Evolutionary conservation across 2,888 invertebrate genomes (phyloP).

Genomic region (Diploptera punctata): DNA sequence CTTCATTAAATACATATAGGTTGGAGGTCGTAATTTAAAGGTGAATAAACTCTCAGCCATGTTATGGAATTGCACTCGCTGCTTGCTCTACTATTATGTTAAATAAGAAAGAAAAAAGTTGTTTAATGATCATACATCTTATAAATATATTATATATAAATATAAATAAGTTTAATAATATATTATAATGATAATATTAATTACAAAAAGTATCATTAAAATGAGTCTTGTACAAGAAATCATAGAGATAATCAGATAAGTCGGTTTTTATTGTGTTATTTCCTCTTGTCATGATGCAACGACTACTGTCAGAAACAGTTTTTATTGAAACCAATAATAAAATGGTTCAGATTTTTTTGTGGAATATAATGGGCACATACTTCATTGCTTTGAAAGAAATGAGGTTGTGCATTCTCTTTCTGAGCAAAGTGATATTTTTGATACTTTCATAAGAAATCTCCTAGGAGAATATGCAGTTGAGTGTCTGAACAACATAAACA

Average conservation of each 20-base stretch:
- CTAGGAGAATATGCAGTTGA: slow-evolving; percentile 28
- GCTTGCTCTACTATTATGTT: slow-evolving; percentile 10
- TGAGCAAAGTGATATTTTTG: slow-evolving; percentile 58
- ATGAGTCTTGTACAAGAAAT: slow-evolving; percentile 29
- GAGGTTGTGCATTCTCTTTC: slow-evolving; percentile 12
- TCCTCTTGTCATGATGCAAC: slow-evolving; percentile 21
- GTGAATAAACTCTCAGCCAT: neutral
- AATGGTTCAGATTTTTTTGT: slow-evolving; percentile 17
- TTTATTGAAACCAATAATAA: slow-evolving; percentile 21
- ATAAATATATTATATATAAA: slow-evolving; percentile 23
- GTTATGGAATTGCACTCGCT: neutral
- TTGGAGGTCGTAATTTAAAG: neutral
- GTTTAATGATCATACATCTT: slow-evolving; percentile 23
- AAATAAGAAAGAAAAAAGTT: slow-evolving; percentile 10
- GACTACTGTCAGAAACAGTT: slow-evolving; percentile 7
- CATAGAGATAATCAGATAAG: neutral
- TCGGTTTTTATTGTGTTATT: slow-evolving; percentile 14
- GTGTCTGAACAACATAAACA: neutral
- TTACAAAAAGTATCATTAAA: slow-evolving; percentile 3
- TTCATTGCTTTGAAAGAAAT: slow-evolving; percentile 26
- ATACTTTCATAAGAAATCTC: slow-evolving; percentile 59
- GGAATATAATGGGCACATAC: slow-evolving; percentile 31
- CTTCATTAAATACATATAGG: slow-evolving; percentile 5
- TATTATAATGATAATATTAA: slow-evolving; percentile 14
- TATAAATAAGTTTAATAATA: slow-evolving; percentile 24